These are phyloP conservation scores for Platerodrilus igneus DNA, from an alignment of 2,888 invertebrate genomes.

Conservation along the genomic window DNA sequence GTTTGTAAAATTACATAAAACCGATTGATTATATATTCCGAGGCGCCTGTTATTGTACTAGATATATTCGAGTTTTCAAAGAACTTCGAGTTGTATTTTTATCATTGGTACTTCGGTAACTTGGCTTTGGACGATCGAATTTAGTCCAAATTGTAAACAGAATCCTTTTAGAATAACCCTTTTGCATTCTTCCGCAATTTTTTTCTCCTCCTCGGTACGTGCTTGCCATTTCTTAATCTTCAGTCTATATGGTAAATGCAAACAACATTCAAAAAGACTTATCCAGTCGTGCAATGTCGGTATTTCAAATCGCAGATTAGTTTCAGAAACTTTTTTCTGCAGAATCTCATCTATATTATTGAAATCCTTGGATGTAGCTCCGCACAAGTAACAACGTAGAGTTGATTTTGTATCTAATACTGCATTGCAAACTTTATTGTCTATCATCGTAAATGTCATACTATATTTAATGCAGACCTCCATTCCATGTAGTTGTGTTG, in stretches of 20 bases:
- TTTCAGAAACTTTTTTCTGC: conserved; percentile 17
- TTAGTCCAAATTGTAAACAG: conserved; percentile 17
- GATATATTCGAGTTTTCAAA: conserved; percentile 18
- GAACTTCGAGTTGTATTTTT: conserved; percentile 17
- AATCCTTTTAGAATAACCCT: too few species aligned
- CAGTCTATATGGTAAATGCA: conserved; percentile 25
- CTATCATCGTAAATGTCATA: conserved; percentile 29
- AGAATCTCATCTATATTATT: conserved; percentile 24
- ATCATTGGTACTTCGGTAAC: conserved; percentile 21
- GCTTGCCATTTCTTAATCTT: conserved; percentile 8
- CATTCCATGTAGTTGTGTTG: too few species aligned
- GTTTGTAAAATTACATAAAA: conserved; percentile 16
- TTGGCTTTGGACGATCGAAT: conserved; percentile 17
- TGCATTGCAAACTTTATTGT: conserved; percentile 30
- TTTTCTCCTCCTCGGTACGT: too few species aligned
- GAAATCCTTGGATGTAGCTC: conserved; percentile 28
- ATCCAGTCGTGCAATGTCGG: conserved; percentile 31
- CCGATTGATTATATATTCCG: conserved; percentile 13
- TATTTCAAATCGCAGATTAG: conserved; percentile 25
- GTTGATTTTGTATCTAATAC: conserved; percentile 18
- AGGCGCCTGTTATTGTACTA: conserved; percentile 14
- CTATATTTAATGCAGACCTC: too few species aligned
- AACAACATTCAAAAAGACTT: conserved; percentile 29
- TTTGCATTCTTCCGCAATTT: too few species aligned
- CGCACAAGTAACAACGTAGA: conserved; percentile 20